Percentiles rank a stretch among this genome's conserved stretches.
phyloP scores from a whole-genome alignment of 37 sponge, comb jelly and placozoan genomes.

The Theonella swinhoei region DNA sequence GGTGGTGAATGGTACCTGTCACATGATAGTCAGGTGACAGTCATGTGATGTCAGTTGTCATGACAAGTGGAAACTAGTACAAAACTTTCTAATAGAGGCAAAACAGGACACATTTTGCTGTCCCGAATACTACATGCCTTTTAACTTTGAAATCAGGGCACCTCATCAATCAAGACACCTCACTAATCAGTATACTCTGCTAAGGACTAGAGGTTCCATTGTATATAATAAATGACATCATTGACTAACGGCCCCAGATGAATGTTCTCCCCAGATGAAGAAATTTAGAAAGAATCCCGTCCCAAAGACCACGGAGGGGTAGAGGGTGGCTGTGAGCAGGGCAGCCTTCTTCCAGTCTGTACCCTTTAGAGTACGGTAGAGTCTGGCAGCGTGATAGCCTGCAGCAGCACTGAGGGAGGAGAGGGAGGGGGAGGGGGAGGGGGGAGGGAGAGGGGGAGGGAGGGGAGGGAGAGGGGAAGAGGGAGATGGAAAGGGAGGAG shows the following conservation, averaged over 20 bases:
- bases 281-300: slow-evolving; percentile 91
- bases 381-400: slow-evolving; percentile 89
- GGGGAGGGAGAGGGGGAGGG: not conserved
- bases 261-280: slow-evolving; percentile 90
- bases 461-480: not conserved
- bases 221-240: not conserved
- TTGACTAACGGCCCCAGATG: slow-evolving; percentile 85
- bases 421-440: not conserved
- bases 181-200: too few species aligned
- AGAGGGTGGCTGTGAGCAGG: slow-evolving; percentile 77
- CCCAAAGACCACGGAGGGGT: slow-evolving; percentile 82
- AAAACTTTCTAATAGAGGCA: not conserved
- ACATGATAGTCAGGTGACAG: not conserved
- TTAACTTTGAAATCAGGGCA: not conserved
- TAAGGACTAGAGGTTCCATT: too few species aligned
- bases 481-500: not conserved
- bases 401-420: slow-evolving; percentile 52
- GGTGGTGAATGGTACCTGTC: slow-evolving; percentile 90
- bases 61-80: not conserved
- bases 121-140: not conserved
- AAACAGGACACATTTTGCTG: too few species aligned
- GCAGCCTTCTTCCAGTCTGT: slow-evolving; percentile 89
- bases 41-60: not conserved
- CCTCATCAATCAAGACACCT: too few species aligned
- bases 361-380: slow-evolving; percentile 93